These are phyloP conservation scores for Carollia perspicillata DNA, from an alignment of 2,113 vertebrate genomes.

Conservation along the genomic window DNA sequence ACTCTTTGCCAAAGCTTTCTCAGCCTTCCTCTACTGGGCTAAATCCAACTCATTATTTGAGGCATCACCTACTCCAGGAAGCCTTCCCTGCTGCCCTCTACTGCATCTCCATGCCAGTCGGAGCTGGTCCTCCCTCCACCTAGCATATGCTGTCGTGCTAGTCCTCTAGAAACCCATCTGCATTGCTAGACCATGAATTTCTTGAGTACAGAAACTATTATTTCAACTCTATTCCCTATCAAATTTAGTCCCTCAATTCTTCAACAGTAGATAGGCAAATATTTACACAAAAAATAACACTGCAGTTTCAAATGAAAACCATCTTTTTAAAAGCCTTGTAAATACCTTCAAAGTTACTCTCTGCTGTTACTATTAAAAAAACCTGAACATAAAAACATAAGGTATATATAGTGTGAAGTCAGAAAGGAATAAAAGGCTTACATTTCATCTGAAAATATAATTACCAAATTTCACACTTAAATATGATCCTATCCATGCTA, in stretches of 20 bases:
- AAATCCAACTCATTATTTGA: not conserved
- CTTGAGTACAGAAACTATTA: not conserved
- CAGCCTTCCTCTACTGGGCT: not conserved
- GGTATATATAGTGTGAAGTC: not conserved
- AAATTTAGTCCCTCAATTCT: not conserved
- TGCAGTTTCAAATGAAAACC: not conserved
- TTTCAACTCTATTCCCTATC: not conserved
- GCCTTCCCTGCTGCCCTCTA: not conserved
- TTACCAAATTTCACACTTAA: not conserved
- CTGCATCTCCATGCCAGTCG: not conserved
- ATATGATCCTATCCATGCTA: not conserved
- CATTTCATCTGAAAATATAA: not conserved
- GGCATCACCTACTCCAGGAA: not conserved
- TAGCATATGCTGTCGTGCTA: not conserved
- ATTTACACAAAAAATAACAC: not conserved
- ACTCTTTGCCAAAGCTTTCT: not conserved
- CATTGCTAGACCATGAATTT: not conserved
- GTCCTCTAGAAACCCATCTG: not conserved
- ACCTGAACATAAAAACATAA: not conserved
- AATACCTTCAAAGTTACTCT: constrained; percentile 15
- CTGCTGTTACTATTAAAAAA: not conserved
- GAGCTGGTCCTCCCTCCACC: no score
- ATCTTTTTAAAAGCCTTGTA: not conserved
- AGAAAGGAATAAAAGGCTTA: not conserved
- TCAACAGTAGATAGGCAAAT: not conserved